Percentiles rank a stretch among this genome's conserved stretches.
Conservation (phyloP, 2,888 invertebrate species). For the Drosophila histrio region DNA sequence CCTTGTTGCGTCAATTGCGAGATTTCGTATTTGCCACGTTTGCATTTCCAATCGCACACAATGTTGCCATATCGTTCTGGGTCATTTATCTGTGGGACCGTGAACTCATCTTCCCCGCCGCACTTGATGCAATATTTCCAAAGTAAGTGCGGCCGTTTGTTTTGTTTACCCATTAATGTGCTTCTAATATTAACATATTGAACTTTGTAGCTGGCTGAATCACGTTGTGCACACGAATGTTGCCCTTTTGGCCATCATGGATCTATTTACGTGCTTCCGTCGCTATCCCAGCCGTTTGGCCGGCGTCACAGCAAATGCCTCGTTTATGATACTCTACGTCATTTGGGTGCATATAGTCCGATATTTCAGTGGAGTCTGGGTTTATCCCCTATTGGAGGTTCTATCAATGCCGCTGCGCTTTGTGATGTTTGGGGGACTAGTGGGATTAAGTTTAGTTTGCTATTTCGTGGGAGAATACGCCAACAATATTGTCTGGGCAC, state of each 20-base stretch:
- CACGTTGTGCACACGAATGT: conserved; percentile 96
- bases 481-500: conserved; percentile 89
- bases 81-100: conserved; percentile 93
- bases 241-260: conserved; percentile 89
- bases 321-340: conserved; percentile 89
- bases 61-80: conserved; percentile 95
- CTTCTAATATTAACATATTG: neutral
- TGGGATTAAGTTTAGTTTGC: conserved; percentile 86
- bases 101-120: conserved; percentile 93
- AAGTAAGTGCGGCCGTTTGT: conserved; percentile 68
- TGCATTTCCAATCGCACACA: conserved; percentile 91
- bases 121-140: conserved; percentile 92
- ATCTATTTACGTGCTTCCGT: conserved; percentile 90
- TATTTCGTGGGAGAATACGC: conserved; percentile 90
- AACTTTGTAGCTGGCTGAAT: conserved; percentile 89
- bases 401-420: conserved; percentile 89
- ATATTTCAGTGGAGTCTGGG: conserved; percentile 91
- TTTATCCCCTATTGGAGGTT: conserved; percentile 93
- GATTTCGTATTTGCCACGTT: conserved; percentile 88
- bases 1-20: conserved; percentile 86
- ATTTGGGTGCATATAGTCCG: conserved; percentile 92
- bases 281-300: conserved; percentile 88
- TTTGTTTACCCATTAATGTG: neutral
- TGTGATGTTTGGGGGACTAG: conserved; percentile 88
- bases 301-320: conserved; percentile 87